These are phyloP conservation scores for Atrichornis clamosus DNA, from an alignment of 2,113 vertebrate species.

Conservation along the genomic window DNA sequence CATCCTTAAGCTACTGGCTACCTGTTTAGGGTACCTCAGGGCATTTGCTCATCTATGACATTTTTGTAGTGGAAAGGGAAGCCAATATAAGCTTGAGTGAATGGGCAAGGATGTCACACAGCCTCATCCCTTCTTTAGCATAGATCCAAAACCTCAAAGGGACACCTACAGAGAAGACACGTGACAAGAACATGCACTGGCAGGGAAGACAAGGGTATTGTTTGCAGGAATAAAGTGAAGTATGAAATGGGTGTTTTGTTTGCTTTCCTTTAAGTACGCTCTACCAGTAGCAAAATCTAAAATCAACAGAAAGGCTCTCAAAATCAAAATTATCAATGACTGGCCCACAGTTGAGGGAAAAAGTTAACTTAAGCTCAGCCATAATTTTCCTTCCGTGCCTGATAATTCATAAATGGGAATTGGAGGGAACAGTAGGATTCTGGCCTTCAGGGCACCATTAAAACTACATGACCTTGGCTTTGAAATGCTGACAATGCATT, in stretches of 20 bases:
- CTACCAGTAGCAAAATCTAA: not conserved
- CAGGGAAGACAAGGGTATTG: not conserved
- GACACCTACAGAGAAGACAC: not conserved
- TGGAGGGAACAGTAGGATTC: not conserved
- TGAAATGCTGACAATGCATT: not conserved
- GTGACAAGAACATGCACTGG: not conserved
- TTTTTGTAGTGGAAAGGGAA: not conserved
- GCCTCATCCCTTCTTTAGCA: not conserved
- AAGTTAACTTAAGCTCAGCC: not conserved
- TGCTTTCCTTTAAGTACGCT: not conserved
- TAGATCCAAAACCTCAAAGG: not conserved
- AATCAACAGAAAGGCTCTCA: not conserved
- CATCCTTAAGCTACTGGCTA: not conserved
- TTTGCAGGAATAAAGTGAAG: not conserved
- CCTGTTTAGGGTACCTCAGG: not conserved
- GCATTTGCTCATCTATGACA: not conserved
- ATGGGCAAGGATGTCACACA: not conserved
- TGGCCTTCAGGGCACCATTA: not conserved
- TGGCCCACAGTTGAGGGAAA: not conserved
- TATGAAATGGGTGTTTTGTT: not conserved
- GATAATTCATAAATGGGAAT: not conserved
- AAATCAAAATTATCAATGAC: not conserved
- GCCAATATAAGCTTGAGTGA: not conserved
- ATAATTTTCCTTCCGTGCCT: not conserved
- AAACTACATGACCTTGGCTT: not conserved